These are phyloP conservation scores for Seriola quinqueradiata DNA, from an alignment of 2,113 vertebrate genomes.

Conservation along the genomic window DNA sequence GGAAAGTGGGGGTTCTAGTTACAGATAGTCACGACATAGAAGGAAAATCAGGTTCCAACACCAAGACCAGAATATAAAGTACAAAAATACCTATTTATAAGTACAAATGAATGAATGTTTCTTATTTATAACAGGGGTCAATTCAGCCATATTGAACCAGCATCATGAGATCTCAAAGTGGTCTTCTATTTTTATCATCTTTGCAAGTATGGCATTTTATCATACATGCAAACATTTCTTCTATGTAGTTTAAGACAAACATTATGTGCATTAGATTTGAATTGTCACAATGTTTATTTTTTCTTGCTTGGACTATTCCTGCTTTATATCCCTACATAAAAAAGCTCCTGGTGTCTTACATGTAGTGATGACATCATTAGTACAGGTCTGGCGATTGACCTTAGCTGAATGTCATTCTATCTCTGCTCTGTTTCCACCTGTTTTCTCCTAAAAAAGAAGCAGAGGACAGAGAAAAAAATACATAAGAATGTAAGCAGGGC, in stretches of 20 bases:
- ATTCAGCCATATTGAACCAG: neutral
- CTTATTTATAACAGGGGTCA: neutral
- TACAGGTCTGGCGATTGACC: constrained; percentile 9
- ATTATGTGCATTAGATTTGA: neutral
- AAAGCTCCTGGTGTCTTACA: neutral
- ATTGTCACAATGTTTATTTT: constrained; percentile 10
- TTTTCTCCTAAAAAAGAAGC: neutral
- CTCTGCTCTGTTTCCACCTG: neutral
- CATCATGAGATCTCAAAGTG: too few species aligned
- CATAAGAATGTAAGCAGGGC: neutral
- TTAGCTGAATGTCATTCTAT: constrained; percentile 37
- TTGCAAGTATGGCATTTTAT: too few species aligned
- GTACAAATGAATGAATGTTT: neutral
- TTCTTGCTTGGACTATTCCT: neutral
- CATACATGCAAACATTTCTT: too few species aligned
- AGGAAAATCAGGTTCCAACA: neutral
- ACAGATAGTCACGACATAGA: neutral
- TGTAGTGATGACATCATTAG: constrained; percentile 24
- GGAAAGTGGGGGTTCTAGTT: neutral
- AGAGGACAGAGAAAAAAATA: neutral
- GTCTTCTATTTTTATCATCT: neutral
- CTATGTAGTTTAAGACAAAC: neutral
- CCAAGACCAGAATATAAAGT: neutral
- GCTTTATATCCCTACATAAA: neutral
- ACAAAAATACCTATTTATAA: neutral